Percentiles rank a stretch among this genome's conserved stretches.
Evolutionary conservation across 2,888 invertebrate species (phyloP).

Genomic region (Panopea generosa): DNA sequence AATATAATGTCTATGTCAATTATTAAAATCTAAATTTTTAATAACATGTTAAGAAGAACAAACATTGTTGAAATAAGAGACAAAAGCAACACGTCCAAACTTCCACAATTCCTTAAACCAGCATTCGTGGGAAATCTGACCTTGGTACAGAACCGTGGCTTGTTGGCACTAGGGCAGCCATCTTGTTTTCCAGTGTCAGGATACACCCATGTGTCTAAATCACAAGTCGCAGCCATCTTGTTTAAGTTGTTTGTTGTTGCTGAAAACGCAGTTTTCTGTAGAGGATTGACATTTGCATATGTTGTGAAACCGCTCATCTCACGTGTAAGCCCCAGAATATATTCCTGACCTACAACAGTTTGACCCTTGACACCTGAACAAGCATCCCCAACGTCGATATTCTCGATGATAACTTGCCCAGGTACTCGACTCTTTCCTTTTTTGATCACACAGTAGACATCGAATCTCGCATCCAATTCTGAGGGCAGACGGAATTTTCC

Average conservation of each 20-base stretch:
- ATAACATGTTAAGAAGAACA: too few relatives aligned
- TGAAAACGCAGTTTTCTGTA: conserved; percentile 60
- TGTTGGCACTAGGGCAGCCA: conserved; percentile 46
- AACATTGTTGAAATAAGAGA: too few relatives aligned
- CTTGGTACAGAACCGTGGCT: conserved; percentile 54
- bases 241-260: conserved; percentile 48
- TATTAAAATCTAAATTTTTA: too few relatives aligned
- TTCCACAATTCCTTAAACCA: neutral
- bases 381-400: conserved; percentile 31
- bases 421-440: conserved; percentile 41
- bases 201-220: conserved; percentile 48
- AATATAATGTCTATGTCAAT: too few relatives aligned
- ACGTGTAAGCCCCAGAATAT: conserved; percentile 58
- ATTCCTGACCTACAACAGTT: conserved; percentile 52
- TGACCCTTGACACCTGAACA: conserved; percentile 55
- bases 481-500: conserved; percentile 56
- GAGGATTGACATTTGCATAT: conserved; percentile 58
- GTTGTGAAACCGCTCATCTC: conserved; percentile 58
- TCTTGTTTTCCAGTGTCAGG: conserved; percentile 44
- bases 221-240: conserved; percentile 51
- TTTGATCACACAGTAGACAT: conserved; percentile 66
- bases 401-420: conserved; percentile 60
- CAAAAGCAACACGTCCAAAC: too few relatives aligned
- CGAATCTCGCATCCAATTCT: conserved; percentile 58
- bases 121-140: conserved; percentile 29